phyloP scores from a whole-genome alignment of 2,888 invertebrate genomes.

The Ellobium chinense region DNA sequence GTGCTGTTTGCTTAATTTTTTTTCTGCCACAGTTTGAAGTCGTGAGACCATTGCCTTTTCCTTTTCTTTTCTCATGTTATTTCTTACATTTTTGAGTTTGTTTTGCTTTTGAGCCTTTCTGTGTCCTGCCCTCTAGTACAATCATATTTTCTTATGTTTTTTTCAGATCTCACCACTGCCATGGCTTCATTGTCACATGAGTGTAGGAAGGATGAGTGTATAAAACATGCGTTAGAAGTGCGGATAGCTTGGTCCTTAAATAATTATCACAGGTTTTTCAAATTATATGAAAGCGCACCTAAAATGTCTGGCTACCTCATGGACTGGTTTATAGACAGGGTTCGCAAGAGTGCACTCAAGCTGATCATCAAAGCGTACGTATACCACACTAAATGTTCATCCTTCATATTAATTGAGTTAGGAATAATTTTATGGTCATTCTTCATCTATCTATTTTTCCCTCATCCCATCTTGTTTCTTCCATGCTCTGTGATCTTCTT shows the following conservation, averaged over 20 bases:
- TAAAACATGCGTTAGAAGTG: conserved; percentile 91
- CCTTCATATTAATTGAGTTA: not conserved
- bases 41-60: too few species aligned
- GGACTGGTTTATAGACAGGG: conserved; percentile 98
- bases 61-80: too few species aligned
- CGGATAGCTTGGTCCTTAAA: conserved; percentile 95
- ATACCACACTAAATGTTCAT: too few species aligned
- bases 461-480: not conserved
- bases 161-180: conserved; percentile 93
- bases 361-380: conserved; percentile 98
- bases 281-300: conserved; percentile 92
- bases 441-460: too few species aligned
- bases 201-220: conserved; percentile 89
- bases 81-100: not conserved
- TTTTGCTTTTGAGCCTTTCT: not conserved
- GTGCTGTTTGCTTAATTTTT: too few species aligned
- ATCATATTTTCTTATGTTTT: too few species aligned
- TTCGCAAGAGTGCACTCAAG: conserved; percentile 94
- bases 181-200: conserved; percentile 88
- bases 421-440: too few species aligned
- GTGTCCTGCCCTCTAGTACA: not conserved
- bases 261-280: conserved; percentile 95
- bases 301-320: conserved; percentile 97
- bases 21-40: too few species aligned
- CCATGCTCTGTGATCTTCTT: not conserved